A percentile compares a stretch with the other conserved stretches of the same genome.
Conservation (phyloP, 2,888 invertebrate species). For the Drosophila infuscata region DNA sequence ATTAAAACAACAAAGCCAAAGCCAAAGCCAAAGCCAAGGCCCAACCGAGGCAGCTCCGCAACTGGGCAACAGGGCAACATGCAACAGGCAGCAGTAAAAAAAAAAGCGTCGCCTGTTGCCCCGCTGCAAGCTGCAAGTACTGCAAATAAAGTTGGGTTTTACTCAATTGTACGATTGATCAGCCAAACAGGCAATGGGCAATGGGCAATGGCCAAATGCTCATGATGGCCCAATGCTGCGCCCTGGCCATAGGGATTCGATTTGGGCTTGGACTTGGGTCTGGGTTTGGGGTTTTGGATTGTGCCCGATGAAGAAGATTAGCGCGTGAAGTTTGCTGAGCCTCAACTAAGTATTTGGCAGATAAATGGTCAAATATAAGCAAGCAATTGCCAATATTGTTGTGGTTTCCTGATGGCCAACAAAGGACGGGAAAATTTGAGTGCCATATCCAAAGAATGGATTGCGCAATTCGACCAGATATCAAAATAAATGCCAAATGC, state of each 20-base stretch:
- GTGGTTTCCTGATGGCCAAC: not conserved
- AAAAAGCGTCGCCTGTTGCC: constrained; percentile 63
- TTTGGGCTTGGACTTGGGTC: constrained; percentile 42
- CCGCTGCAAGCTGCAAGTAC: constrained; percentile 54
- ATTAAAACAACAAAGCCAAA: constrained; percentile 75
- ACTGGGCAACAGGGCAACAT: constrained; percentile 36
- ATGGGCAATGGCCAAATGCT: constrained; percentile 61
- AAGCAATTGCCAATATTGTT: constrained; percentile 33
- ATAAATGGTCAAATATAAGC: constrained; percentile 58
- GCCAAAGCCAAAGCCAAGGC: constrained; percentile 63
- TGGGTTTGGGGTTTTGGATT: constrained; percentile 51
- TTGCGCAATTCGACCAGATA: not conserved
- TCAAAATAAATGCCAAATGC: constrained; percentile 3
- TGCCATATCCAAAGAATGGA: constrained; percentile 2
- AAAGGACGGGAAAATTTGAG: not conserved
- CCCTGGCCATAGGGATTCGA: constrained; percentile 63
- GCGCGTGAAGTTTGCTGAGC: constrained; percentile 45
- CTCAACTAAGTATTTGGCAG: constrained; percentile 52
- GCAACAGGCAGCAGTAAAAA: constrained; percentile 46
- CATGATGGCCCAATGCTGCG: constrained; percentile 57
- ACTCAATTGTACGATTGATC: constrained; percentile 81
- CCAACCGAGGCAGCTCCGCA: constrained; percentile 27
- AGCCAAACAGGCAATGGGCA: constrained; percentile 69
- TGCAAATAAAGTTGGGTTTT: constrained; percentile 80
- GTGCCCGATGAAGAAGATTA: constrained; percentile 73